Conservation (phyloP, 2,113 vertebrate genomes). For the Ictalurus punctatus region DNA sequence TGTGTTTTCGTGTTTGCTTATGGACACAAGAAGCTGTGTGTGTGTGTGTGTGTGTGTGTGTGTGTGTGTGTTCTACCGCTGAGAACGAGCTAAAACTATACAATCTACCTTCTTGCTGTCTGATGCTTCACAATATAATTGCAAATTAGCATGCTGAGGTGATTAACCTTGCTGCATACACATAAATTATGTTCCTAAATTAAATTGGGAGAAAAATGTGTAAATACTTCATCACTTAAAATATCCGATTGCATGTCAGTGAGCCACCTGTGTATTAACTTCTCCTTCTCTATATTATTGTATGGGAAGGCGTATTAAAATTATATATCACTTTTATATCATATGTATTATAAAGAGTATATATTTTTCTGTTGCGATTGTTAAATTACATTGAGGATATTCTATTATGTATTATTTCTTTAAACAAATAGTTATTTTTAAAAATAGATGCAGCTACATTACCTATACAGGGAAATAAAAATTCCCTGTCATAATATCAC, state of each 20-base stretch:
- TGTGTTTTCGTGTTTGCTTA: constrained; percentile 1
- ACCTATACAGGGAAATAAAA: neutral
- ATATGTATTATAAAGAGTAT: neutral
- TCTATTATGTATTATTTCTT: neutral
- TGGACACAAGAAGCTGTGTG: neutral
- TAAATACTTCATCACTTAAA: neutral
- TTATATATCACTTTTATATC: neutral
- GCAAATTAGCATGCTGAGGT: neutral
- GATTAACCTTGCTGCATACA: neutral
- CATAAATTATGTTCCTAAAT: neutral
- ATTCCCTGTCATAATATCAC: neutral
- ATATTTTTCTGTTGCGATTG: neutral
- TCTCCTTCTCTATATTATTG: neutral
- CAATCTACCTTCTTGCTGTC: neutral
- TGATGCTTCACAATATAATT: neutral
- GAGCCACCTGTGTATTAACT: neutral
- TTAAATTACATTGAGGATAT: neutral
- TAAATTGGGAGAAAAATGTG: neutral
- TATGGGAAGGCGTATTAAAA: neutral
- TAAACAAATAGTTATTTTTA: neutral
- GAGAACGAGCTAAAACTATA: neutral
- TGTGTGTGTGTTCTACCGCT: neutral
- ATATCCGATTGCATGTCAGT: neutral
- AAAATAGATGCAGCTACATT: neutral
- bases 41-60: neutral